Evolutionary conservation across 2,888 invertebrate genomes (phyloP), one percentile per base, ranked within the genome.

Genomic region (Pyrrhia umbra): DNA sequence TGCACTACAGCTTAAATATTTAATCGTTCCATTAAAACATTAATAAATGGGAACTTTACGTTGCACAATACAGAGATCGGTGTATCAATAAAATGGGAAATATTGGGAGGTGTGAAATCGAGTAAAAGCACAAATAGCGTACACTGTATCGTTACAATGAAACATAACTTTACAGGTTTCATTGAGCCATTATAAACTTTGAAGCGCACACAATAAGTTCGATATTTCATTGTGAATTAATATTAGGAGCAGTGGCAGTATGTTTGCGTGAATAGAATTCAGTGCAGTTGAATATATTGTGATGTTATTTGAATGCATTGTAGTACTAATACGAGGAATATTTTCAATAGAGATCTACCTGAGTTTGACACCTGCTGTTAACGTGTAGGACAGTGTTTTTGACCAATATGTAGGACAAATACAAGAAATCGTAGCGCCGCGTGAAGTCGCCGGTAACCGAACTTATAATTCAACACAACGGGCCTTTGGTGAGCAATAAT

Each of bases 371-470:
- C 93, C 94, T 92, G 93, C 92, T 90, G 89, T 79, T 69, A 51
- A 37, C 58, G 43, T 75, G 79, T 77, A 43, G 20, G 47, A 52
- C 43, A 49, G 34, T 63, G 46, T 58, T 64, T 58, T 64, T 46
- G 49, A 45, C 56, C 52, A 62, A 69, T 59, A 65, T 64, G 80
- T 80, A 77, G 80, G 79, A 84, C 83, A 86, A 90, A 79, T 81
- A 76, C 80, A 77, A 84, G 82, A 86, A 91, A 88, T 86, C 80
- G 78, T 80, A 88, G 94, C 94, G 94, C 94, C 94, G 90, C 93
- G 88, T 93, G 92, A 90, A 90, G 82, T 83, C 80, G 71, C 79
- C 77, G 78, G 70, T 68, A 49, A 68, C 76, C 75, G 47, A 59
- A 56, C 70, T 60, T 75, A 75, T 65, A 68, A 78, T 71, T 71